Evolutionary conservation across 2,797 vertebrate species (phyloP), one percentile per base, ranked within the genome.

Genomic region (Amblyraja radiata): DNA sequence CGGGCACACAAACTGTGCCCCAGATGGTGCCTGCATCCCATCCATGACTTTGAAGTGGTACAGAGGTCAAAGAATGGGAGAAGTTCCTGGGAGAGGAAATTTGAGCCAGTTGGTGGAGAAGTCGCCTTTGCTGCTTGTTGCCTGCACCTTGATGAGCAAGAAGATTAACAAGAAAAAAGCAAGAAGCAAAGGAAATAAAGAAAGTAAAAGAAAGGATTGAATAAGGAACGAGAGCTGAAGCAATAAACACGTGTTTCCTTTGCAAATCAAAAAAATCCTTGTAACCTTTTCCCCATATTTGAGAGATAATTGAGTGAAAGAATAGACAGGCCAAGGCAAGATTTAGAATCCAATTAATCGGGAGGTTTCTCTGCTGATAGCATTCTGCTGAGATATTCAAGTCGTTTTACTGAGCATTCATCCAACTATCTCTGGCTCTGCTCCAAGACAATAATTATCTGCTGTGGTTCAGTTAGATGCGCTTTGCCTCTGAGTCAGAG

Each of bases 291-390:
- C 84, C 63, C 84, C 84, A 88, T 88, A 88, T 76, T 16, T 74
- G 11, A 76, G 68, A 74, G 71, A 92, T 92, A 92, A 92, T 92
- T 92, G 36, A 74, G 36, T 92, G 68, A 92, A 92, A 92, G 46
- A 92, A 92, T 76, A 32, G 73, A 92, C 90, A 92, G 68, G 90
- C 68, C 39, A 13, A 76, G 46, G 90, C 90, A 92, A 46, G 90
- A 92, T 92, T 39, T 88, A 25, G 39, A 71, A 74, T 74, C 11
- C 36, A 92, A 92, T 92, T 92, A 73, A 54, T 74, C 14, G 36
- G 11, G 39, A 25, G 36, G 39, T 46, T 92, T 46, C 90, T 76
- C 46, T 74, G 71, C 65, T 91, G 71, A 74, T 91, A 74, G 68
- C 46, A 58, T 18, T 76, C 21, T 21, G 28, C 36, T 8, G 28